phyloP scores from a whole-genome alignment of 2,797 vertebrate species.

The Pseudopleuronectes americanus region DNA sequence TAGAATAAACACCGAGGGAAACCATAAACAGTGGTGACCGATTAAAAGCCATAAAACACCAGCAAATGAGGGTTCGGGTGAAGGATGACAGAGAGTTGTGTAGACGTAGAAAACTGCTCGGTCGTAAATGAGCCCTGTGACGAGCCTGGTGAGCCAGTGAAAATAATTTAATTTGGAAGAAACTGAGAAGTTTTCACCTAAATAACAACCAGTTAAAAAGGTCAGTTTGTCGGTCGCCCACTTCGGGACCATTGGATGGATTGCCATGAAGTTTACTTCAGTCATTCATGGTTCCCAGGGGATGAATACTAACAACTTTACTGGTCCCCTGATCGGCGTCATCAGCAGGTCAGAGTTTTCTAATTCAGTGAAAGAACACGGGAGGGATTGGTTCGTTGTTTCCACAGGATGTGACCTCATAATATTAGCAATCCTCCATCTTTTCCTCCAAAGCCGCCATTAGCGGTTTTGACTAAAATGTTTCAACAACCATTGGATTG shows the following conservation, averaged over 20 bases:
- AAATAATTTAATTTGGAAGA: neutral
- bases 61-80: neutral
- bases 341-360: neutral
- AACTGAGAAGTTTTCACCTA: neutral
- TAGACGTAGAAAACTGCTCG: slow-evolving; percentile 7
- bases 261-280: neutral
- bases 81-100: slow-evolving; percentile 7
- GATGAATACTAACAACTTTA: neutral
- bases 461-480: too few relatives aligned
- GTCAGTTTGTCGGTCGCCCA: neutral
- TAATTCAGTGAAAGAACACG: neutral
- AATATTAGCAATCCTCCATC: neutral
- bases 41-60: slow-evolving; percentile 40
- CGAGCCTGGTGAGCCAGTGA: slow-evolving; percentile 4
- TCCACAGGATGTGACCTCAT: neutral
- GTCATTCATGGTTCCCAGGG: neutral
- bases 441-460: too few relatives aligned
- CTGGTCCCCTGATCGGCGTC: neutral
- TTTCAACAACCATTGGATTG: too few relatives aligned
- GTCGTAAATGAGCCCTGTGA: neutral
- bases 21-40: slow-evolving; percentile 39
- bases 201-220: neutral
- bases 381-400: neutral
- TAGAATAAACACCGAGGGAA: slow-evolving; percentile 27
- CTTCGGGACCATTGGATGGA: neutral